Conservation (phyloP, 2,113 vertebrate species). For the Leptosomus discolor region DNA sequence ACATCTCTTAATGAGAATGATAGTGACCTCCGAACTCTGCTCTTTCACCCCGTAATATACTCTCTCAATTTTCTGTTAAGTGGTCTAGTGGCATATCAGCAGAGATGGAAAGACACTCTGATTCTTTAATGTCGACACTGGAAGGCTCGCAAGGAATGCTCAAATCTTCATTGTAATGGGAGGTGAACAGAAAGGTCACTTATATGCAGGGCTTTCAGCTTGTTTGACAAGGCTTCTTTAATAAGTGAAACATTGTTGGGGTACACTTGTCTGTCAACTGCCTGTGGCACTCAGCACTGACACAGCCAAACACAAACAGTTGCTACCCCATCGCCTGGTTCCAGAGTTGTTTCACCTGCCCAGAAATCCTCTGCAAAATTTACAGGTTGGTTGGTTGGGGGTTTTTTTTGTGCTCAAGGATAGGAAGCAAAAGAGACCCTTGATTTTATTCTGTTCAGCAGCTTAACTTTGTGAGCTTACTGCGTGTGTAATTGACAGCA, state of each 20-base stretch:
- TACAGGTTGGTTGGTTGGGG: not conserved
- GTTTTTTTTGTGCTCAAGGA: not conserved
- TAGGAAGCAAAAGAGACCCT: not conserved
- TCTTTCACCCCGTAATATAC: conserved; percentile 70
- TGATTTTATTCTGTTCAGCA: conserved; percentile 2
- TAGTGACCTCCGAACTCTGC: conserved; percentile 70
- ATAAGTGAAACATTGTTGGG: conserved; percentile 53
- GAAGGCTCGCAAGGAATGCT: conserved; percentile 53
- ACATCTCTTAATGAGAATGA: conserved; percentile 76
- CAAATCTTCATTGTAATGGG: conserved; percentile 67
- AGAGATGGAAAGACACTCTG: conserved; percentile 61
- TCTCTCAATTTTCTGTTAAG: conserved; percentile 76
- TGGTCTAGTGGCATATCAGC: conserved; percentile 59
- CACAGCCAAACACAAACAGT: conserved; percentile 42
- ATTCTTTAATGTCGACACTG: conserved; percentile 62
- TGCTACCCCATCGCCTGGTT: not conserved
- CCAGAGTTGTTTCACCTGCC: not conserved
- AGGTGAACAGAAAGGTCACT: conserved; percentile 55
- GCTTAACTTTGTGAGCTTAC: not conserved
- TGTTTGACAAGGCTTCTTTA: conserved; percentile 62
- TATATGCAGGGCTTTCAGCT: conserved; percentile 55
- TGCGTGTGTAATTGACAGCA: conserved; percentile 1
- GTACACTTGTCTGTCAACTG: conserved; percentile 54
- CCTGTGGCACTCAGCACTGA: not conserved
- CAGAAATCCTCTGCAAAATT: not conserved